Evolutionary conservation across 2,888 invertebrate genomes (phyloP), one percentile per base, ranked within the genome.

Genomic region (Rotaria macrura): DNA sequence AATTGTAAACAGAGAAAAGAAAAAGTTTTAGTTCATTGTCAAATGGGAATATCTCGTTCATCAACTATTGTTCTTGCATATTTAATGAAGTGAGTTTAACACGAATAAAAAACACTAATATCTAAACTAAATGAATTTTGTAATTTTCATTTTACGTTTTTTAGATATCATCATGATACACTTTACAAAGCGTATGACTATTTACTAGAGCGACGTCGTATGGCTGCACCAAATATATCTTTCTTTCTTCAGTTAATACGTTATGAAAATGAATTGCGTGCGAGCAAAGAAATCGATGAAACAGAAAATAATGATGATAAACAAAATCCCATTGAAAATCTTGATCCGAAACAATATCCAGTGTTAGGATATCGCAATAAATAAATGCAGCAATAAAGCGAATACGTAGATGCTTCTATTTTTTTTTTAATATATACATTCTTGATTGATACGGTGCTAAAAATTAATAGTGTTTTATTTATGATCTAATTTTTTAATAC

Each of bases 71-170:
- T 79, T 20, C 65, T 65, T 65, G 65, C 65, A 14, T 65, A 65
- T 65, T 65, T 65, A 65, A 65, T 65, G 65, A 65, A 65, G 65
- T 65, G 38, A 54, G n/a, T n/a, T n/a, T n/a, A n/a, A n/a, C n/a
- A n/a, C n/a, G n/a, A n/a, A n/a, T n/a, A n/a, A n/a, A n/a, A n/a
- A n/a, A n/a, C n/a, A n/a, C n/a, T n/a, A n/a, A 54, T 47, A 47
- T 47, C 9, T 47, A 14, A 47, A 47, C 9, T 47, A 47, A 47
- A 34, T 34, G 14, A 49, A 49, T 65, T 17, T 7, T 34, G 2
- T 6, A 17, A 12, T 29, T 57, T 0, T 29, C 29, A 2, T 29
- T 17, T 65, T 34, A 4, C 34, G 14, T 17, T 38, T 5, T 52
- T 52, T 65, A 65, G 65, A 65, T 65, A 65, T 34, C 65, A 65